Evolutionary conservation across 2,888 invertebrate species (phyloP), one percentile per base, ranked within the genome.

Genomic region (Leptothorax acervorum): DNA sequence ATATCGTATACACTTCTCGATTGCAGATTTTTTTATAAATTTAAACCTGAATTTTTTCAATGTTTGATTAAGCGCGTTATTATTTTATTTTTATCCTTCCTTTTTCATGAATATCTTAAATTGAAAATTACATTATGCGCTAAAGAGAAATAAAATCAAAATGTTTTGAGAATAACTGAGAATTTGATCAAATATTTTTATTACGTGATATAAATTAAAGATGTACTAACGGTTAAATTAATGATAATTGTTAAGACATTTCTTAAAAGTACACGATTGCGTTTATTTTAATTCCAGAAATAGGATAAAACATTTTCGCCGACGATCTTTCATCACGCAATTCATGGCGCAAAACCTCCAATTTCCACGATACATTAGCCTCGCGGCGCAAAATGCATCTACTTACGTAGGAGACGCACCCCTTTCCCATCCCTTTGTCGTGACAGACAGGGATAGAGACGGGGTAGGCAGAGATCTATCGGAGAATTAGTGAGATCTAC

Each of bases 401-500:
- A 81, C 79, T 81, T 81, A 81, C 70, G 70, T 70, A 70, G 12
- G 48, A 79, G 71, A 70, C 79, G 71, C 79, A 81, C 28, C 60
- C 79, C 71, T 39, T 71, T 48, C 57, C 42, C 23, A 35, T 78
- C 45, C 39, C 6, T 55, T 57, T 60, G 28, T 70, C 68, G 60
- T 81, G 79, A 81, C 60, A 79, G 79, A 79, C 70, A 70, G 71
- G 71, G 71, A 60, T 81, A n/a, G 79, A 79, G 70, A 66, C 55
- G 42, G 66, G n/a, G 66, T 66, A 79, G 79, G 79, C 79, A 81
- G 79, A 81, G 79, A 81, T 81, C 79, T 81, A 81, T 81, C 79
- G 79, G 79, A 81, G 71, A 81, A 81, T 81, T 81, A 81, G 79
- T 81, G 79, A 81, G 71, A 81, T 81, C 79, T 81, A 81, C 79